These are phyloP conservation scores for Ernsta delagoae DNA, from an alignment of 2,888 invertebrate genomes.

Conservation along the genomic window DNA sequence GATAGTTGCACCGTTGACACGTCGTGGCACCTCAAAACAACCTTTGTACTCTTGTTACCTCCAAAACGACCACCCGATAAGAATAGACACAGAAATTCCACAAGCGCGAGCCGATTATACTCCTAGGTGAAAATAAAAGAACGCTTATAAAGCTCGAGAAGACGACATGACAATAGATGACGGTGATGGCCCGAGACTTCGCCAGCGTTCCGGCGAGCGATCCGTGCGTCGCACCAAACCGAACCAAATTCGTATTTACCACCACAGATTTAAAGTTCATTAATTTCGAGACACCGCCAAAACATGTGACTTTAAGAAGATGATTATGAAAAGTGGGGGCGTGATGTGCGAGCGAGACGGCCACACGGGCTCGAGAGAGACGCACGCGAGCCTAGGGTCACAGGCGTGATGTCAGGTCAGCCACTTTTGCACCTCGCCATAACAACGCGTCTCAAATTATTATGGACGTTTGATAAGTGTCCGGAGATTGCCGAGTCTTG, in stretches of 20 bases:
- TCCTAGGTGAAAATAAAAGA: conserved; percentile 83
- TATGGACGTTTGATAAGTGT: conserved; percentile 85
- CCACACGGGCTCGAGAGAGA: conserved; percentile 61
- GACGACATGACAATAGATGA: conserved; percentile 82
- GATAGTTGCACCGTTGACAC: conserved; percentile 62
- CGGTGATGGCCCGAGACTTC: conserved; percentile 75
- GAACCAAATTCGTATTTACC: conserved; percentile 76
- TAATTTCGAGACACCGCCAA: conserved; percentile 73
- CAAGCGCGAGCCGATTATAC: conserved; percentile 80
- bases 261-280: conserved; percentile 77
- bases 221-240: conserved; percentile 47
- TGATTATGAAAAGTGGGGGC: conserved; percentile 82
- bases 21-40: conserved; percentile 79
- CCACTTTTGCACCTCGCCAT: conserved; percentile 85
- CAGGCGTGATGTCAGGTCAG: conserved; percentile 86
- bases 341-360: conserved; percentile 77
- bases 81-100: conserved; percentile 78
- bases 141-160: conserved; percentile 81
- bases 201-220: conserved; percentile 47
- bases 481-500: conserved; percentile 79
- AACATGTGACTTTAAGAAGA: conserved; percentile 81
- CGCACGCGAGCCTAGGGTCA: conserved; percentile 73
- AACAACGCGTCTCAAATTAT: conserved; percentile 86
- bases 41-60: conserved; percentile 78
- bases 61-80: conserved; percentile 80